Evolutionary conservation across 2,888 invertebrate species (phyloP).

Genomic region (Macrosoma leucophasiata): DNA sequence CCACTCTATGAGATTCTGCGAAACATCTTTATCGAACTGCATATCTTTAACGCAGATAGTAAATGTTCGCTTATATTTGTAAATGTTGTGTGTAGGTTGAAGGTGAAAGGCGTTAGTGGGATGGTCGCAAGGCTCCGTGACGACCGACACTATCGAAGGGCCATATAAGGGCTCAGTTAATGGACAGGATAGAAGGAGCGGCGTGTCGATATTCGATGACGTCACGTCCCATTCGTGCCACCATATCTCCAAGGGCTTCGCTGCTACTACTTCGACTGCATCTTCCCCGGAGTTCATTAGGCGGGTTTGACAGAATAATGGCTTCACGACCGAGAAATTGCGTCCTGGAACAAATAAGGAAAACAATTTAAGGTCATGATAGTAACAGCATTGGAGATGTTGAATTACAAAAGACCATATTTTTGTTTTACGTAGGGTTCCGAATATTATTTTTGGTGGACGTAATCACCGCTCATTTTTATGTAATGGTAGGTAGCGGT

Average conservation of each 20-base stretch:
- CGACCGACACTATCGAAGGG: slow-evolving; percentile 65
- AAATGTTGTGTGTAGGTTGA: slow-evolving; percentile 29
- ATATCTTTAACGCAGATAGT: slow-evolving; percentile 84
- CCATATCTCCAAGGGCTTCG: slow-evolving; percentile 78
- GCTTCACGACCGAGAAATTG: slow-evolving; percentile 47
- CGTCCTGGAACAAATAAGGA: slow-evolving; percentile 57
- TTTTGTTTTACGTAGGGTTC: too few species aligned
- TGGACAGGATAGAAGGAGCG: slow-evolving; percentile 79
- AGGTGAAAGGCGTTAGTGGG: slow-evolving; percentile 57
- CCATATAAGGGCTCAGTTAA: slow-evolving; percentile 59
- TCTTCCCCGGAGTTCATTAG: slow-evolving; percentile 47
- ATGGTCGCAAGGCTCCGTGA: slow-evolving; percentile 66
- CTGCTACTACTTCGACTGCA: slow-evolving; percentile 72
- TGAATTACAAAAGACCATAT: too few species aligned
- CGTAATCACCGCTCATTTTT: too few species aligned
- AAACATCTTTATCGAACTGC: slow-evolving; percentile 78
- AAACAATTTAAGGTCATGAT: too few species aligned
- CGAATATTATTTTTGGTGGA: too few species aligned
- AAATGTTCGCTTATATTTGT: slow-evolving; percentile 56
- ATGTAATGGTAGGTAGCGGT: too few species aligned
- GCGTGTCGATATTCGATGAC: slow-evolving; percentile 63
- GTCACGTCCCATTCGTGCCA: slow-evolving; percentile 76
- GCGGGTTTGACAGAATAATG: slow-evolving; percentile 74
- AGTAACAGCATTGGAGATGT: too few species aligned
- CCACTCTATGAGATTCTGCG: slow-evolving; percentile 80